Conservation (phyloP, 2,113 vertebrate genomes). For the Petrocephalus zakoni region DNA sequence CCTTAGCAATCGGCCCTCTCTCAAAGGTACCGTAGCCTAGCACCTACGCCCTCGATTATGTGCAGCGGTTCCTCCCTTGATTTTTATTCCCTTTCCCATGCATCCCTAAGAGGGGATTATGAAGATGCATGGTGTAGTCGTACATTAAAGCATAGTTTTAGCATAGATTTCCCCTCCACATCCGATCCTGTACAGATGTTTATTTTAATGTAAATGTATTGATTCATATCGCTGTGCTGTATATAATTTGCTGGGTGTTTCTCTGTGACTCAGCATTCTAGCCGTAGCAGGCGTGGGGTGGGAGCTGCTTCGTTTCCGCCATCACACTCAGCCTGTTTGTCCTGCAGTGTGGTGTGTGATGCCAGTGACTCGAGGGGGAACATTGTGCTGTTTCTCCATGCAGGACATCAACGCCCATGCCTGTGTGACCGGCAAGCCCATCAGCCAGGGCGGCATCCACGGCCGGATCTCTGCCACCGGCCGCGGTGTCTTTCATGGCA, state of each 20-base stretch:
- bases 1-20: background rate
- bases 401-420: conserved; percentile 84
- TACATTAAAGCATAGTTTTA: background rate
- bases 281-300: background rate
- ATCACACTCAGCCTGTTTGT: background rate
- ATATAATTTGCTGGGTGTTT: background rate
- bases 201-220: background rate
- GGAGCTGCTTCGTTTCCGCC: background rate
- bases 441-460: conserved; percentile 84
- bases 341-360: background rate
- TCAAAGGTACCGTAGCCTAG: background rate
- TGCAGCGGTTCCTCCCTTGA: background rate
- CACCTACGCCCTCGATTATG: background rate
- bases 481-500: conserved; percentile 81
- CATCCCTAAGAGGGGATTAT: background rate
- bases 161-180: background rate
- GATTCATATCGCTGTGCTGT: too few relatives aligned
- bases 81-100: background rate
- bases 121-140: background rate
- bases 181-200: background rate
- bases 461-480: conserved; percentile 83
- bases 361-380: background rate
- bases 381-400: conserved; percentile 10
- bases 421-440: conserved; percentile 83
- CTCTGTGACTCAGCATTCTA: background rate